A percentile compares a stretch with the other conserved stretches of the same genome.
Conservation (phyloP, 2,797 vertebrate species). For the Esox lucius region DNA sequence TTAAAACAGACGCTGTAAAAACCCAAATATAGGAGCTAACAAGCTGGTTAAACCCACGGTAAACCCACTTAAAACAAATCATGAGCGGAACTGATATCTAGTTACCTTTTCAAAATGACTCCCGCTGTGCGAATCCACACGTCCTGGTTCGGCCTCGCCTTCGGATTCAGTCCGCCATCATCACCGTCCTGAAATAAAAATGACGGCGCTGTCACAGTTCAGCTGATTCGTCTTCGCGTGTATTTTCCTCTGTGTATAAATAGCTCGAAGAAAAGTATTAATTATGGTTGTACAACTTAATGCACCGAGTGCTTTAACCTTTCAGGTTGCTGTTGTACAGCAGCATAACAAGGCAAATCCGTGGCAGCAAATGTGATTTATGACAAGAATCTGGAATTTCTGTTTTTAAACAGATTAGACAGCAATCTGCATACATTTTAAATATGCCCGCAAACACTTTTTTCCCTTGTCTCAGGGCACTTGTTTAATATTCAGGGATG, state of each 20-base stretch:
- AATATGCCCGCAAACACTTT: conserved; percentile 87
- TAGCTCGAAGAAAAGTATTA: conserved; percentile 99
- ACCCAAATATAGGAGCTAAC: conserved; percentile 1
- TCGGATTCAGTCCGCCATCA: conserved; percentile 74
- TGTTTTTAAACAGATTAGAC: conserved; percentile 99
- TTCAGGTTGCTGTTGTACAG: conserved; percentile 98
- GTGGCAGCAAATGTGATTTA: conserved; percentile 98
- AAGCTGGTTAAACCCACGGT: conserved; percentile 18
- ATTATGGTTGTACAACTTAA: conserved; percentile 99
- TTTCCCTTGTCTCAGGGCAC: conserved; percentile 88
- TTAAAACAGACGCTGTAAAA: not conserved
- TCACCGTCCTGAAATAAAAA: conserved; percentile 69
- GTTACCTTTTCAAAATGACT: not conserved
- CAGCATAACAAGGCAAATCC: conserved; percentile 98
- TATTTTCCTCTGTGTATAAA: conserved; percentile 93
- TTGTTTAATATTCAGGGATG: conserved; percentile 99
- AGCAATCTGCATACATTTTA: conserved; percentile 99
- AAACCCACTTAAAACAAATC: conserved; percentile 3
- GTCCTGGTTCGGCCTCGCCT: conserved; percentile 54
- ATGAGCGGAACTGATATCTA: not conserved
- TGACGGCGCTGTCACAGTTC: conserved; percentile 89
- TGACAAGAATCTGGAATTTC: conserved; percentile 99
- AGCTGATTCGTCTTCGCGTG: conserved; percentile 90
- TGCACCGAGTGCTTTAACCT: conserved; percentile 99
- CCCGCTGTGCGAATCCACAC: not conserved